Conservation (phyloP, 2,888 invertebrate species). For the Gari tellinella region DNA sequence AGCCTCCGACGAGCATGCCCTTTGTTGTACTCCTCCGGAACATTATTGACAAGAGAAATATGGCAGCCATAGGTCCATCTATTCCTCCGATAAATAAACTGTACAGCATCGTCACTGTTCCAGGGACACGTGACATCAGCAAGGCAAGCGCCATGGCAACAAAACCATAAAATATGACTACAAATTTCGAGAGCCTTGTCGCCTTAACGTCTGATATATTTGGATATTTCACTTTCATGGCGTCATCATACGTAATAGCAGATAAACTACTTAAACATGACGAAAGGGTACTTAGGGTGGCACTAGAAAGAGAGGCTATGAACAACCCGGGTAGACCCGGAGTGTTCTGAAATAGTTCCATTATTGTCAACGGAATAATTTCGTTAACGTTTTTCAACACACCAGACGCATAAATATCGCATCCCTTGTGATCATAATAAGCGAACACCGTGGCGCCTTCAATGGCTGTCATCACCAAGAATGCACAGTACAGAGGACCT, state of each 20-base stretch:
- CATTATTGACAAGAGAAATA: constrained; percentile 30
- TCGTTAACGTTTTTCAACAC: constrained; percentile 28
- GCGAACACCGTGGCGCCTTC: constrained; percentile 34
- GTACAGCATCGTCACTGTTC: constrained; percentile 17
- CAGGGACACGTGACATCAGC: constrained; percentile 8
- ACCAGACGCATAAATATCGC: constrained; percentile 24
- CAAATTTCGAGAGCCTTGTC: constrained; percentile 22
- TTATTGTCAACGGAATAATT: constrained; percentile 25
- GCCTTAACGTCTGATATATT: constrained; percentile 20
- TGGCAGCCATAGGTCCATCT: constrained; percentile 30
- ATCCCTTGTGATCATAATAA: constrained; percentile 21
- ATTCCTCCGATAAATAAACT: constrained; percentile 31
- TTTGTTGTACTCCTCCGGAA: constrained; percentile 15
- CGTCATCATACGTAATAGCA: constrained; percentile 33
- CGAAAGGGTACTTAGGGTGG: constrained; percentile 32
- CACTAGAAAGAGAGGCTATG: constrained; percentile 34
- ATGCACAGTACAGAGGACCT: constrained; percentile 20
- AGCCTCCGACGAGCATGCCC: constrained; percentile 18
- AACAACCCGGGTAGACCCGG: constrained; percentile 40
- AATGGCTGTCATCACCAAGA: constrained; percentile 18
- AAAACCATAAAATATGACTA: constrained; percentile 15
- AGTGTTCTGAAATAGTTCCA: constrained; percentile 22
- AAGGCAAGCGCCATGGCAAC: constrained; percentile 21
- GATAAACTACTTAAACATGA: constrained; percentile 34
- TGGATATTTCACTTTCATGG: constrained; percentile 24